Conservation (phyloP, 2,113 vertebrate genomes). For the Saccopteryx leptura region DNA sequence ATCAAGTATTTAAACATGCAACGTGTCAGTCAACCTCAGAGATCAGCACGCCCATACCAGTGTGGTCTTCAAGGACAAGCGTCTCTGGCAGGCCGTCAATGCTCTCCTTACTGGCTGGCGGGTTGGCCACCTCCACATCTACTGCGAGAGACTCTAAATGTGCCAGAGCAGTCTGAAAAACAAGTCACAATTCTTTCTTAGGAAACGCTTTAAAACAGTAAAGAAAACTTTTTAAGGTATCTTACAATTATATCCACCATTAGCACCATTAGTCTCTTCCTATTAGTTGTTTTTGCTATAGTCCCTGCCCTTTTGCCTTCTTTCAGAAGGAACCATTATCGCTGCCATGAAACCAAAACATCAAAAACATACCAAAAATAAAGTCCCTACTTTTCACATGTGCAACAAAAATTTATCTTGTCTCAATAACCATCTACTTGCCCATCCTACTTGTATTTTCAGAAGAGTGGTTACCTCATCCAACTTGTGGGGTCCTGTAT, state of each 20-base stretch:
- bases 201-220: conserved; percentile 55
- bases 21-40: neutral
- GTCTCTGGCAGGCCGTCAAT: conserved; percentile 91
- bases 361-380: neutral
- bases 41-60: conserved; percentile 84
- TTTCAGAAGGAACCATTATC: conserved; percentile 6
- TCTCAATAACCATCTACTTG: neutral
- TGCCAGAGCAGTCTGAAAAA: conserved; percentile 88
- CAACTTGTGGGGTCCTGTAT: neutral
- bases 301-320: neutral
- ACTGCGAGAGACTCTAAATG: conserved; percentile 89
- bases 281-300: neutral
- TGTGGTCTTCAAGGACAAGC: conserved; percentile 84
- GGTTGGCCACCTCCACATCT: conserved; percentile 88
- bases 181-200: conserved; percentile 37
- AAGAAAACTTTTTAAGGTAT: neutral
- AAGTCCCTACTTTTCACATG: neutral
- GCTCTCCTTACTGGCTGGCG: conserved; percentile 90
- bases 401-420: neutral
- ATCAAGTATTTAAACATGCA: neutral
- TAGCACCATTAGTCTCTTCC: neutral
- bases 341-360: neutral
- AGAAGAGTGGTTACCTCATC: neutral
- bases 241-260: neutral
- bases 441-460: neutral